Evolutionary conservation across 2,888 invertebrate species (phyloP), one percentile per base, ranked within the genome.

Genomic region (Laothoe populi): DNA sequence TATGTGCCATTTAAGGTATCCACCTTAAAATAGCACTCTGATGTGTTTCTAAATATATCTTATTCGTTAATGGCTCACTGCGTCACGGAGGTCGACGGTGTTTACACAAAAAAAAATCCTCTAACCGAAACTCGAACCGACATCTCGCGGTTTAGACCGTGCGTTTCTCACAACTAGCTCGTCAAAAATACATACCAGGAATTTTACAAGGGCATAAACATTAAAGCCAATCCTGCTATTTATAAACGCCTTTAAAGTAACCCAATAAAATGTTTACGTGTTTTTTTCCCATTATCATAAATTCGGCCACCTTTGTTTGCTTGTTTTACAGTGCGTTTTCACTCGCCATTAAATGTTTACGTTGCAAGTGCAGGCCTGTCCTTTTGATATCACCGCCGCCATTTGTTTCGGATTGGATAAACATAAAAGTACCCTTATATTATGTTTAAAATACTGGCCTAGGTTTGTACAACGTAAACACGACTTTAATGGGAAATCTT

Each of bases 201-300:
- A 40, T 48, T 21, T 60, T 48, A 60, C 38, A 48, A 48, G 8
- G 31, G 49, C 24, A 31, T 24, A 26, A 53, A 42, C 53, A 65
- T 42, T 60, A 63, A 61, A 44, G 16, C 38, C 60, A 58, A 44
- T 31, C 26, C 31, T 24, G 46, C 57, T 35, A 40, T 62, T 62
- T 58, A 58, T 48, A 48, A 58, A 62, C 57, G 26, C 61, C 44
- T 62, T 62, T 58, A 59, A 26, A 59, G 42, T 59, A 49, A 59
- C 26, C 13, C 19, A 59, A 62, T 62, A 58, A 66, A 69, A 65
- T 64, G 63, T 70, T 67, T 63, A 65, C 63, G 61, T 40, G 62
- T 66, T 64, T 63, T 65, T 69, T 68, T 26, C n/a, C n/a, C 61
- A 61, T 62, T 65, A 69, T 63, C 63, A 68, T 68, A 66, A 64